These are phyloP conservation scores for Stegodyphus mimosarum DNA, from an alignment of 1,140 invertebrate genomes.

Conservation along the genomic window DNA sequence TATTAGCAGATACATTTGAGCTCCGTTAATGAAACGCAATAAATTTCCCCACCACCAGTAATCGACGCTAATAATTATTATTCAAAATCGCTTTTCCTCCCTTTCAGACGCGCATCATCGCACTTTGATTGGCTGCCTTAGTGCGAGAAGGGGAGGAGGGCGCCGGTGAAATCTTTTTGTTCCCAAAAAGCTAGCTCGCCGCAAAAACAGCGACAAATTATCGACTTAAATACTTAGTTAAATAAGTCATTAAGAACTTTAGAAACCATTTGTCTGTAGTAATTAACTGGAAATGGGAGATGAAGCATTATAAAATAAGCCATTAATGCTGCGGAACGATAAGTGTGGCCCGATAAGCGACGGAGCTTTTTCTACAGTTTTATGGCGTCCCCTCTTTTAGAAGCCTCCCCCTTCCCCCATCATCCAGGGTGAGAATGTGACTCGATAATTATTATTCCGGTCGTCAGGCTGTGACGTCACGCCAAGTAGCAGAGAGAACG, in stretches of 20 bases:
- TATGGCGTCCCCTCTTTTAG: constrained; percentile 12
- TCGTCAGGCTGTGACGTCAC: constrained; percentile 55
- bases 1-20: constrained; percentile 54
- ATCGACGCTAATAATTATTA: constrained; percentile 56
- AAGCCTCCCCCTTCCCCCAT: background rate
- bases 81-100: constrained; percentile 52
- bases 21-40: constrained; percentile 47
- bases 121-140: constrained; percentile 49
- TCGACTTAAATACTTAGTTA: constrained; percentile 60
- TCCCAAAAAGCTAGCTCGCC: constrained; percentile 44
- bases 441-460: constrained; percentile 58
- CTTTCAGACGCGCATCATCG: constrained; percentile 35
- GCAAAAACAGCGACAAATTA: constrained; percentile 59
- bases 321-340: constrained; percentile 55
- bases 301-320: constrained; percentile 57
- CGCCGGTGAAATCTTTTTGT: constrained; percentile 51
- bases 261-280: constrained; percentile 58
- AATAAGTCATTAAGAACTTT: constrained; percentile 61
- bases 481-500: background rate
- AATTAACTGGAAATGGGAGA: constrained; percentile 59
- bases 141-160: constrained; percentile 10
- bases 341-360: constrained; percentile 47
- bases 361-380: constrained; percentile 56
- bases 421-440: constrained; percentile 29
- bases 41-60: constrained; percentile 49